phyloP scores from a whole-genome alignment of 1,140 invertebrate genomes.

The Kradibia gibbosae region DNA sequence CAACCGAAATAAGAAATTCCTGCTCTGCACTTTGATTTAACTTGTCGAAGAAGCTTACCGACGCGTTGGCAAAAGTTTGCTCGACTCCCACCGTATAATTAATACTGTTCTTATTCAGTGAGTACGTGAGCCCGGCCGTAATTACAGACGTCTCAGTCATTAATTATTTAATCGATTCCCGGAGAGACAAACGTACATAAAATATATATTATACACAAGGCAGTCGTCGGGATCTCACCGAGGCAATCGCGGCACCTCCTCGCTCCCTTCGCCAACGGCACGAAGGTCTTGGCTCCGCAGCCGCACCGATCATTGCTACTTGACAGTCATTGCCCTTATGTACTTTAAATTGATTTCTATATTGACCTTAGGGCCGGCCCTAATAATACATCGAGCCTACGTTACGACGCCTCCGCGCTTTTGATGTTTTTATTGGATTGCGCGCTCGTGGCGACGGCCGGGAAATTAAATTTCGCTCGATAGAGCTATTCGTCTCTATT shows the following conservation, averaged over 20 bases:
- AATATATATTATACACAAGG: conserved; percentile 36
- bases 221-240: conserved; percentile 3
- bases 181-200: conserved; percentile 4
- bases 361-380: background rate
- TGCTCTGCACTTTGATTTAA: conserved; percentile 13
- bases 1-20: background rate
- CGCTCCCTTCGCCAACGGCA: background rate
- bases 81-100: conserved; percentile 21
- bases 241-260: conserved; percentile 21
- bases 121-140: background rate
- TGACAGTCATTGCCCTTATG: conserved; percentile 39
- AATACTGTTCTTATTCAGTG: conserved; percentile 24
- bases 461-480: conserved; percentile 31
- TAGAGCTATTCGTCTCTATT: conserved; percentile 10
- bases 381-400: background rate
- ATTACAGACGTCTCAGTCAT: conserved; percentile 9
- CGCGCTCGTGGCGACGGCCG: background rate
- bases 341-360: conserved; percentile 38
- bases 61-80: conserved; percentile 19
- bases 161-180: conserved; percentile 45
- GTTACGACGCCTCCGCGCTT: background rate
- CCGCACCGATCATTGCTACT: conserved; percentile 25
- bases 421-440: conserved; percentile 1
- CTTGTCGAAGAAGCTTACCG: conserved; percentile 28
- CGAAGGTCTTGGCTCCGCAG: conserved; percentile 20